Conservation (phyloP, 2,888 invertebrate species). For the Geotrupes spiniger region DNA sequence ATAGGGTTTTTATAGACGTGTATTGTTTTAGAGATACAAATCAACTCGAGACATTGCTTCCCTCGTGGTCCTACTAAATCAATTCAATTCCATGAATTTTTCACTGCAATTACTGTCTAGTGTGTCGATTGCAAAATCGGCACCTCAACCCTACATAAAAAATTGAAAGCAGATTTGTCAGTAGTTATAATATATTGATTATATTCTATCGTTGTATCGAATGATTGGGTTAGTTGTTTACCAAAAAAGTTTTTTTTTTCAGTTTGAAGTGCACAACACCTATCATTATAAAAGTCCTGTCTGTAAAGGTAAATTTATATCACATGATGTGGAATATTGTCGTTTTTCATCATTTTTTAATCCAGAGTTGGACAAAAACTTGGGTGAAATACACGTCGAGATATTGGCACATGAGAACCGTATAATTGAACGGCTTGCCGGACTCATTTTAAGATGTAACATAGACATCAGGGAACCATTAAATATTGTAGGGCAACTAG, state of each 20-base stretch:
- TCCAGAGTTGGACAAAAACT: constrained; percentile 68
- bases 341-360: constrained; percentile 2
- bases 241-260: constrained; percentile 27
- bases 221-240: no score
- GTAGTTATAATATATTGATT: no score
- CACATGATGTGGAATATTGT: background rate
- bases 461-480: constrained; percentile 43
- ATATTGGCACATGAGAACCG: constrained; percentile 78
- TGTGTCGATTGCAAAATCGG: no score
- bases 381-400: constrained; percentile 77
- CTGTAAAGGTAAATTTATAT: constrained; percentile 39
- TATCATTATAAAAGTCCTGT: constrained; percentile 48
- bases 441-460: constrained; percentile 42
- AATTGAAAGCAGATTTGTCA: no score
- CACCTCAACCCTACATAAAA: no score
- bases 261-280: constrained; percentile 43
- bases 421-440: constrained; percentile 57
- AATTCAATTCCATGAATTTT: no score
- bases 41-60: no score
- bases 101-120: no score
- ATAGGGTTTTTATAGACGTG: no score
- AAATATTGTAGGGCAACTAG: constrained; percentile 41
- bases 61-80: no score
- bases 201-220: no score
- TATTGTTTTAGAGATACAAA: no score